Conservation (phyloP, 2,113 vertebrate species). For the Cardinalis cardinalis region DNA sequence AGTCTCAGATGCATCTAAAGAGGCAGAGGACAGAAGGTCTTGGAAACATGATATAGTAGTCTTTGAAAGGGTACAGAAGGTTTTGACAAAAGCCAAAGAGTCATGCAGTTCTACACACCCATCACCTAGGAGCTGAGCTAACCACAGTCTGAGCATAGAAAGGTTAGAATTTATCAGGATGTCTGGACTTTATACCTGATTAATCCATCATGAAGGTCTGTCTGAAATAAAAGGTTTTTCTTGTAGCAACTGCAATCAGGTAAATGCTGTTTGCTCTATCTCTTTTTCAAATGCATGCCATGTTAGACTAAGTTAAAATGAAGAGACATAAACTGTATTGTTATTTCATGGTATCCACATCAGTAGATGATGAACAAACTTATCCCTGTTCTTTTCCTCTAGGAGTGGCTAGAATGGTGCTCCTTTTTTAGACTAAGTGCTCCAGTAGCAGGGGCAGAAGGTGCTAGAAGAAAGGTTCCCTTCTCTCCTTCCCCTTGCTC, state of each 20-base stretch:
- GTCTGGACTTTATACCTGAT: not conserved
- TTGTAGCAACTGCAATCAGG: not conserved
- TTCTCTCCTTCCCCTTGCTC: not conserved
- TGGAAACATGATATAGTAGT: not conserved
- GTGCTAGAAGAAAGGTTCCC: not conserved
- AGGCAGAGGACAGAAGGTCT: not conserved
- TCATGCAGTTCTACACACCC: not conserved
- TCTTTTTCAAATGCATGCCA: not conserved
- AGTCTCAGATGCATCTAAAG: not conserved
- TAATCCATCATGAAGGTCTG: not conserved
- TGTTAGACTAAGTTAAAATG: not conserved
- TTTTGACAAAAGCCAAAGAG: not conserved
- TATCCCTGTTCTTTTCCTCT: not conserved
- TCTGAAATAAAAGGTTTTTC: not conserved
- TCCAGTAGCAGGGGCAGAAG: not conserved
- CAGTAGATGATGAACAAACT: not conserved
- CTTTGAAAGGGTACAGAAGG: not conserved
- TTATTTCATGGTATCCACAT: not conserved
- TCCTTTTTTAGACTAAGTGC: not conserved
- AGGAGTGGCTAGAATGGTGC: not conserved
- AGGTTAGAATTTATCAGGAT: not conserved
- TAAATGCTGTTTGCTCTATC: not conserved
- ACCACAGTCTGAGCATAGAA: not conserved
- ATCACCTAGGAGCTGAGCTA: not conserved
- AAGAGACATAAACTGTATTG: not conserved